These are phyloP conservation scores for Nicator chloris DNA, from an alignment of 2,113 vertebrate species.

Conservation along the genomic window DNA sequence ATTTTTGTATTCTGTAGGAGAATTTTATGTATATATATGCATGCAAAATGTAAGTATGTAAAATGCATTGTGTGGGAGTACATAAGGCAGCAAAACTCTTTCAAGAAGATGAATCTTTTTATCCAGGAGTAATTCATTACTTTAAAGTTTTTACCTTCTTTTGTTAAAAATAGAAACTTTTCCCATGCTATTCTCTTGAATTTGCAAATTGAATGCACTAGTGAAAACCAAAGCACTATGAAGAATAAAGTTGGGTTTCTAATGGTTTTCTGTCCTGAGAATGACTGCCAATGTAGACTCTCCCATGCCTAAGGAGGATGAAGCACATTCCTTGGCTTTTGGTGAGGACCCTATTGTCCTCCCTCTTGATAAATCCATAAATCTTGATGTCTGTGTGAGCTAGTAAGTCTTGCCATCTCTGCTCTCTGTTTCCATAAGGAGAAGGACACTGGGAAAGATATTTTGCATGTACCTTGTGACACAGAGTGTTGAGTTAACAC, in stretches of 20 bases:
- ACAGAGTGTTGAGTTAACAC: background rate
- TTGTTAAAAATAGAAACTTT: constrained; percentile 66
- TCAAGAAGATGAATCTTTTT: constrained; percentile 56
- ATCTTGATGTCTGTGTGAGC: background rate
- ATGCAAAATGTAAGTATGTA: constrained; percentile 61
- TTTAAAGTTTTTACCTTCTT: constrained; percentile 52
- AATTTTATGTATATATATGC: constrained; percentile 54
- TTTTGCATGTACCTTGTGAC: background rate
- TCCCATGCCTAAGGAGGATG: background rate
- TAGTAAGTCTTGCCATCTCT: background rate
- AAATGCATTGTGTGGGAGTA: constrained; percentile 59
- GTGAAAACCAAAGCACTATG: background rate
- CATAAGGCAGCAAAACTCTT: constrained; percentile 32
- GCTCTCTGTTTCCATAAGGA: background rate
- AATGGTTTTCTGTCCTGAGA: constrained; percentile 10
- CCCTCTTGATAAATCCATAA: background rate
- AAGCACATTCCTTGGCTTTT: background rate
- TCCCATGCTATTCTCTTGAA: constrained; percentile 1
- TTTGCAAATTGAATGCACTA: constrained; percentile 26
- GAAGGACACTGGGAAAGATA: background rate
- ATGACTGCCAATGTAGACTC: background rate
- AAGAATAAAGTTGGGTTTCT: background rate
- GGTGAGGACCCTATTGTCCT: background rate
- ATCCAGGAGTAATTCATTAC: constrained; percentile 32
- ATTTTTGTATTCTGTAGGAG: constrained; percentile 47